Conservation (phyloP, 2,113 vertebrate species). For the Argyrosomus japonicus region DNA sequence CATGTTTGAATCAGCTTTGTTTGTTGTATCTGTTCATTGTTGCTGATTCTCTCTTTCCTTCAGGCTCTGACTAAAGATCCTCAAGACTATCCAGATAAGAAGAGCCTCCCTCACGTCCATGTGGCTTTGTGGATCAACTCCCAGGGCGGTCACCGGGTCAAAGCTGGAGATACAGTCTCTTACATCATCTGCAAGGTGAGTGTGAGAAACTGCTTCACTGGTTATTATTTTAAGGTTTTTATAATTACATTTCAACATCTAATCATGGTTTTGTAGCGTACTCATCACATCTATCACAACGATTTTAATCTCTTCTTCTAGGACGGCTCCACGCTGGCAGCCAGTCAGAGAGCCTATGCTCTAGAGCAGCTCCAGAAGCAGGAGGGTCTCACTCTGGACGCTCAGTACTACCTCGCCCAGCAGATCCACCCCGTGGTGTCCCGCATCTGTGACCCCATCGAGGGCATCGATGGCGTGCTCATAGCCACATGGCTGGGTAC, state of each 20-base stretch:
- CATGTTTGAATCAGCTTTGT: neutral
- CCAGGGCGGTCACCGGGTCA: constrained; percentile 92
- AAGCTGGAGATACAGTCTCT: constrained; percentile 96
- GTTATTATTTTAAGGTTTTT: neutral
- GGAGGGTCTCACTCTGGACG: constrained; percentile 89
- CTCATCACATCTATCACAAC: too few relatives aligned
- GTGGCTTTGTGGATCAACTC: constrained; percentile 99
- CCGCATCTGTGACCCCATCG: constrained; percentile 97
- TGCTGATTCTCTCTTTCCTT: neutral
- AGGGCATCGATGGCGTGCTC: constrained; percentile 93
- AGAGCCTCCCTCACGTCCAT: constrained; percentile 95
- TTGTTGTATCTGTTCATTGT: neutral
- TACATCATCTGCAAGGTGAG: constrained; percentile 97
- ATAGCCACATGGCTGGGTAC: constrained; percentile 92
- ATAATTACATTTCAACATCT: neutral
- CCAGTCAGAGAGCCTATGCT: constrained; percentile 94
- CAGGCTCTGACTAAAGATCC: constrained; percentile 97
- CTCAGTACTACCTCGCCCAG: constrained; percentile 96
- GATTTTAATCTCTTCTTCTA: constrained; percentile 52
- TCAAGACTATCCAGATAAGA: constrained; percentile 99
- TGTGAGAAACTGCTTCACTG: neutral
- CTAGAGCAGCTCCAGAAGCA: constrained; percentile 96
- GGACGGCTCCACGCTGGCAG: constrained; percentile 94
- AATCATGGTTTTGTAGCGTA: neutral
- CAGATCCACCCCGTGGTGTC: constrained; percentile 97